Percentiles rank a stretch among this genome's conserved stretches.
Evolutionary conservation across 2,797 vertebrate genomes (phyloP).

Genomic region (Artibeus lituratus): DNA sequence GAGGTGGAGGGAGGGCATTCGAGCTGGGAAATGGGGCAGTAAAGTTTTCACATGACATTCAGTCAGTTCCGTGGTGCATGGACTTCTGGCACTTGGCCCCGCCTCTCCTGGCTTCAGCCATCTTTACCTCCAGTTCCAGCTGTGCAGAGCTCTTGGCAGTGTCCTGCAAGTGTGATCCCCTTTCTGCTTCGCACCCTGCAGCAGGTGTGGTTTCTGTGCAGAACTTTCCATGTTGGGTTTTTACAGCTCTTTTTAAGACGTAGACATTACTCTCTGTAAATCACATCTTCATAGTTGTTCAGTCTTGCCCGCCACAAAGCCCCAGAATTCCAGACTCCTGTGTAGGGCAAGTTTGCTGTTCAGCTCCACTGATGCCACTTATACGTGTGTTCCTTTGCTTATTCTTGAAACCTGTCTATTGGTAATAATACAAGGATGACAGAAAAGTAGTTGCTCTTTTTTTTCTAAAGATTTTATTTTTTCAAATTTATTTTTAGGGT

Average conservation of each 20-base stretch:
- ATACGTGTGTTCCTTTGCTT: neutral
- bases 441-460: neutral
- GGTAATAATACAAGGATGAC: neutral
- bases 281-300: neutral
- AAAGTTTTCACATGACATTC: neutral
- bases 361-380: neutral
- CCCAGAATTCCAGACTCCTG: neutral
- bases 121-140: neutral
- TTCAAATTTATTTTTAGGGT: too few relatives aligned
- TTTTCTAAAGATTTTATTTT: too few relatives aligned
- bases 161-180: neutral
- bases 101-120: neutral
- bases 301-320: neutral
- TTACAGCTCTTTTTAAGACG: neutral
- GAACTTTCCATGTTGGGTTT: neutral
- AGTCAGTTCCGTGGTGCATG: fast-evolving
- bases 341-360: neutral
- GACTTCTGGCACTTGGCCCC: neutral
- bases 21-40: neutral
- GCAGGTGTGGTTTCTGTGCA: neutral
- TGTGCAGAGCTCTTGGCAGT: neutral
- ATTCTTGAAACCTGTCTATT: neutral
- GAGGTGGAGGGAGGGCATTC: neutral
- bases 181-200: neutral
- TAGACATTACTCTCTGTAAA: neutral